Percentiles rank a stretch among this genome's conserved stretches.
These are phyloP conservation scores for Premnoplex brunnescens DNA, from an alignment of 2,797 vertebrate species.

Conservation along the genomic window DNA sequence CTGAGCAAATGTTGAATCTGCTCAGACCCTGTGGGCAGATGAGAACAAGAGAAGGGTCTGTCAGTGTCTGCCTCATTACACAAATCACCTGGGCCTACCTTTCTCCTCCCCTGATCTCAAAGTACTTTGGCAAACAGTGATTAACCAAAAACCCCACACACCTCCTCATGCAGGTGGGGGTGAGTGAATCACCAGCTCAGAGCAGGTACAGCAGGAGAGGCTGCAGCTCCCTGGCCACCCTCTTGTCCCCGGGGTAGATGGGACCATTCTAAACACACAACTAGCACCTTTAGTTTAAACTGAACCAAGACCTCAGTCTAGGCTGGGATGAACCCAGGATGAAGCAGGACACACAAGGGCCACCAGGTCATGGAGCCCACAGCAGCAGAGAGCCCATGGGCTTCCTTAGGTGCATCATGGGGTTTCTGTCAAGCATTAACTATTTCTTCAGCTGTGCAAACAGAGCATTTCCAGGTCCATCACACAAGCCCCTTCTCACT, in stretches of 20 bases:
- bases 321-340: neutral
- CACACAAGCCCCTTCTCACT: slow-evolving; percentile 11
- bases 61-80: neutral
- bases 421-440: neutral
- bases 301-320: neutral
- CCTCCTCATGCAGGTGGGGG: too few relatives aligned
- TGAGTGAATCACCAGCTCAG: neutral
- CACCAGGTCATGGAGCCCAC: accelerated
- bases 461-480: neutral
- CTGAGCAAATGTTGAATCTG: neutral
- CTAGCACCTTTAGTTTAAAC: neutral
- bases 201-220: neutral
- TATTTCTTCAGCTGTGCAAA: neutral
- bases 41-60: neutral
- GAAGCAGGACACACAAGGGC: neutral
- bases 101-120: neutral
- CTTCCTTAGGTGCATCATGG: neutral
- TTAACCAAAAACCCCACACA: neutral
- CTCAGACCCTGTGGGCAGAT: neutral
- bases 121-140: neutral
- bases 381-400: accelerated
- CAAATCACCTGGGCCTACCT: neutral
- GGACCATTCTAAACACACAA: neutral
- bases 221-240: neutral
- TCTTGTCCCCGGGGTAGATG: accelerated